A percentile compares a stretch with the other conserved stretches of the same genome.
Evolutionary conservation across 2,888 invertebrate genomes (phyloP).

Genomic region (Nephrotoma flavescens): DNA sequence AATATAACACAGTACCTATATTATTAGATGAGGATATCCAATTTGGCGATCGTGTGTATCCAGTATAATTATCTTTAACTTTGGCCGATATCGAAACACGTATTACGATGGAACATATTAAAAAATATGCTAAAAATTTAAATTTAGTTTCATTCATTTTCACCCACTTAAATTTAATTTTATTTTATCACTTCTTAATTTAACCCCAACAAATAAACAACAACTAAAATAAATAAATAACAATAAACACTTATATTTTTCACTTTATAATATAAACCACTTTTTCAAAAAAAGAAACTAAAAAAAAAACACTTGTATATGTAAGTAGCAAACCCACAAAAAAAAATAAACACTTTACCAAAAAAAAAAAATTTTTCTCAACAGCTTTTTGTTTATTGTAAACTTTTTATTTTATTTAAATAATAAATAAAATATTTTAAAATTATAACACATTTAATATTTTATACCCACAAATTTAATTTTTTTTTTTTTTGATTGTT

Average conservation of each 20-base stretch:
- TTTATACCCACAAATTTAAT: not conserved
- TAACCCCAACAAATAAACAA: not conserved
- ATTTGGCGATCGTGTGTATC: not conserved
- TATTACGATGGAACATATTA: not conserved
- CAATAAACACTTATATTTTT: not conserved
- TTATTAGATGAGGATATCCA: not conserved
- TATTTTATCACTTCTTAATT: not conserved
- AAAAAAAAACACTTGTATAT: not conserved
- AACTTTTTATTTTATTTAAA: not conserved
- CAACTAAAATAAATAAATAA: not conserved
- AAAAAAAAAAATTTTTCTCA: not conserved
- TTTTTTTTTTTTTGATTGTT: not conserved
- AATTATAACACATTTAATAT: not conserved
- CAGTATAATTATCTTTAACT: not conserved
- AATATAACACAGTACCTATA: not conserved
- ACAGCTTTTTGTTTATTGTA: not conserved
- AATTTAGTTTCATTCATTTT: conserved; percentile 2
- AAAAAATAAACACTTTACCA: not conserved
- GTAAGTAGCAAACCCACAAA: not conserved
- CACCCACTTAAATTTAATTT: not conserved
- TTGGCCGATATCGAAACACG: not conserved
- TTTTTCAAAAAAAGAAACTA: not conserved
- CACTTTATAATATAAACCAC: not conserved
- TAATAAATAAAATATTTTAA: not conserved
- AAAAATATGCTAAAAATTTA: not conserved